Conservation (phyloP, 2,113 vertebrate species). For the Siniperca knerii region DNA sequence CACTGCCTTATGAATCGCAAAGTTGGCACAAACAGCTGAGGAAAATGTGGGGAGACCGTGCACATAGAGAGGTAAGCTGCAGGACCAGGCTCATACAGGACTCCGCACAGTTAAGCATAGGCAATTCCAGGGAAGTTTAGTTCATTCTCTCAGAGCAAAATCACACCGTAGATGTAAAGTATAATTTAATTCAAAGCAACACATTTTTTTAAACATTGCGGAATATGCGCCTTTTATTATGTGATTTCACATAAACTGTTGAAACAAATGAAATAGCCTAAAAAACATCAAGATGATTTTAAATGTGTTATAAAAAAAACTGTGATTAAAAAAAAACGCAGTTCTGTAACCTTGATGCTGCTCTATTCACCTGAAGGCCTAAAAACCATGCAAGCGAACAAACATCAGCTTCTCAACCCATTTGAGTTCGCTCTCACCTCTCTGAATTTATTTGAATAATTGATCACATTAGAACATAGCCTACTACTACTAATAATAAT, state of each 20-base stretch:
- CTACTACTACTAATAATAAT: neutral
- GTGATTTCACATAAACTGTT: neutral
- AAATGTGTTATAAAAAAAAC: neutral
- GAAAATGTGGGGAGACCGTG: neutral
- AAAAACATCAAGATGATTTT: neutral
- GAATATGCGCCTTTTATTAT: neutral
- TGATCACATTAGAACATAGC: neutral
- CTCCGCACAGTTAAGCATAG: neutral
- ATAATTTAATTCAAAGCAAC: neutral
- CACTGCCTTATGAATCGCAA: neutral
- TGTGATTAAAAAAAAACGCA: neutral
- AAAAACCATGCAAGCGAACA: neutral
- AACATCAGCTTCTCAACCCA: neutral
- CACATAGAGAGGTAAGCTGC: neutral
- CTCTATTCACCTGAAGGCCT: neutral
- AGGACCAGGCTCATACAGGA: neutral
- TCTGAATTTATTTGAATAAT: neutral
- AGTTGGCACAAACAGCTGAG: constrained; percentile 34
- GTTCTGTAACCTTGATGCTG: neutral
- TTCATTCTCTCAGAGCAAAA: neutral
- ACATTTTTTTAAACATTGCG: neutral
- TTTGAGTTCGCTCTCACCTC: neutral
- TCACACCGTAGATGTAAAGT: neutral
- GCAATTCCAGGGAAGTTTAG: neutral
- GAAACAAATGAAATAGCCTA: neutral